These are phyloP conservation scores for Aplidium turbinatum DNA, from an alignment of 23 tunicate genomes.

Conservation along the genomic window DNA sequence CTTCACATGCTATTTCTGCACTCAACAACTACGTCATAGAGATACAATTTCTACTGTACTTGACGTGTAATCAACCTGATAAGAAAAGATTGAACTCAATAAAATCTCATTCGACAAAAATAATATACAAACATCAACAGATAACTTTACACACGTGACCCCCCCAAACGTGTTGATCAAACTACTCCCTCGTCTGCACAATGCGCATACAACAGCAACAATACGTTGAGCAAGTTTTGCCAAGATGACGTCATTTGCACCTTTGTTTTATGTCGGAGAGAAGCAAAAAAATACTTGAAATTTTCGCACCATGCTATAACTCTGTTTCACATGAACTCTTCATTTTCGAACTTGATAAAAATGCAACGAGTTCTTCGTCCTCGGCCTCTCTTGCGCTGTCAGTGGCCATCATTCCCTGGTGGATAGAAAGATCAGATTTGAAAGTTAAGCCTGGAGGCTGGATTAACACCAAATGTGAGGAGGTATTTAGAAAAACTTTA, in stretches of 20 bases:
- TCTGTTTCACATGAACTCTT: neutral
- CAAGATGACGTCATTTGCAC: neutral
- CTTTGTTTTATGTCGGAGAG: neutral
- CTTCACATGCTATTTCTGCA: too few species aligned
- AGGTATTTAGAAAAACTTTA: neutral
- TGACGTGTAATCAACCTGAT: too few species aligned
- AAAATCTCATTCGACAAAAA: too few species aligned
- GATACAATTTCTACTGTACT: too few species aligned
- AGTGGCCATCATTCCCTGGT: conserved; percentile 66
- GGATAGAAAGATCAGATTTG: neutral
- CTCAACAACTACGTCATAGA: too few species aligned
- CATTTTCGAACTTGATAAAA: conserved; percentile 24
- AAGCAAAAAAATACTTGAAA: neutral
- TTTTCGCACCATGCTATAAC: neutral
- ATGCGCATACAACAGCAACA: too few species aligned
- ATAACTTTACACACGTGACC: too few species aligned
- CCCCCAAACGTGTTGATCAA: too few species aligned
- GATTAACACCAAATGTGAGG: neutral
- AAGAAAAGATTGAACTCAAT: too few species aligned
- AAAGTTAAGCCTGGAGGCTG: neutral
- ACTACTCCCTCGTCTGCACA: too few species aligned
- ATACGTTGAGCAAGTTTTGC: too few species aligned
- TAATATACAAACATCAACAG: too few species aligned
- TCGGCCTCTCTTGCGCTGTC: conserved; percentile 62
- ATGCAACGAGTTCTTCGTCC: conserved; percentile 37